Evolutionary conservation across 2,113 vertebrate species (phyloP).

Genomic region (Indicator indicator): DNA sequence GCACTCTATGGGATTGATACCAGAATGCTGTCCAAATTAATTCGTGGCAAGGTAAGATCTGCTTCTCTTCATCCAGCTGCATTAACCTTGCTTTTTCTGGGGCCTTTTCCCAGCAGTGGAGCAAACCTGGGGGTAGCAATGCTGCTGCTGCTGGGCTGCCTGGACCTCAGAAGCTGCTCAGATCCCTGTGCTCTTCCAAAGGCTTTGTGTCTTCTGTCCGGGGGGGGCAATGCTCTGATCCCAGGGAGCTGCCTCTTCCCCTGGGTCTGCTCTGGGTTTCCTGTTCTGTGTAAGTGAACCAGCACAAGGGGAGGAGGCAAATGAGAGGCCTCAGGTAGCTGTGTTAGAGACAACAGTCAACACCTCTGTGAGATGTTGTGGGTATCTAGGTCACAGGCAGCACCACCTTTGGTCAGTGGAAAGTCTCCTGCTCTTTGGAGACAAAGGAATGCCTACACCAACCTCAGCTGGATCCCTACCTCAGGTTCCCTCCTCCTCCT

Average conservation of each 20-base stretch:
- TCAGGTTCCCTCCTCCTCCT: background rate
- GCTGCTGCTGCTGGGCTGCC: background rate
- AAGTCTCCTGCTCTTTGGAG: background rate
- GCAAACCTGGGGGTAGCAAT: background rate
- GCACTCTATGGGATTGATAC: conserved; percentile 94
- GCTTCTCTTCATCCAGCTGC: background rate
- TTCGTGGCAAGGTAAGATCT: conserved; percentile 87
- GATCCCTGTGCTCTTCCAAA: background rate
- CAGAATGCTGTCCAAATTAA: conserved; percentile 93
- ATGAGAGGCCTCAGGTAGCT: background rate
- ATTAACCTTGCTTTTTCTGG: background rate
- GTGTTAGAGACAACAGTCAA: background rate
- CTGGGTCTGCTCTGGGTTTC: background rate
- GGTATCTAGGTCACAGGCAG: background rate
- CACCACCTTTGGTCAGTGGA: background rate
- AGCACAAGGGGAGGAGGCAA: background rate
- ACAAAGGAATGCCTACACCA: background rate
- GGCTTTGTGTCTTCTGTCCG: background rate
- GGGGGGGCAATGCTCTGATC: background rate
- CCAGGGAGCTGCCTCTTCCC: background rate
- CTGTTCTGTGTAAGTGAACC: background rate
- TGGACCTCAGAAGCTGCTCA: background rate
- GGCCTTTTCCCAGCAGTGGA: background rate
- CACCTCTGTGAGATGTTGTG: background rate
- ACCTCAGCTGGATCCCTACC: background rate